Evolutionary conservation across 2,888 invertebrate species (phyloP).

Genomic region (Abrostola tripartita): DNA sequence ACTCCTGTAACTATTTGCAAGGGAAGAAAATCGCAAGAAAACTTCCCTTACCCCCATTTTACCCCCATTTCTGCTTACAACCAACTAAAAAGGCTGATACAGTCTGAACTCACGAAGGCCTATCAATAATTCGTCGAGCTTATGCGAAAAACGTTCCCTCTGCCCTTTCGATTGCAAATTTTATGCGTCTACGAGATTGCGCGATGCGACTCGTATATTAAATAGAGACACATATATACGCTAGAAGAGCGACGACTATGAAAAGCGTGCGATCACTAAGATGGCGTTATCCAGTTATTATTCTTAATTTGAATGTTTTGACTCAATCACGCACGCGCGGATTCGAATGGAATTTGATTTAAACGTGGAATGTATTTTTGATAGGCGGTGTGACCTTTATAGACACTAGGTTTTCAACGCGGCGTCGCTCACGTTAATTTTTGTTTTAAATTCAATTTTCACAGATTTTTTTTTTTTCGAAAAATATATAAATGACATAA

Average conservation of each 20-base stretch:
- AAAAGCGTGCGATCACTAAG: not conserved
- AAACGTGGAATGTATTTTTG: slow-evolving; percentile 3
- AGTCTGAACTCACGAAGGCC: not conserved
- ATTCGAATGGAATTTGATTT: slow-evolving; percentile 4
- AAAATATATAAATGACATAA: no score
- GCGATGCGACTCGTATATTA: slow-evolving; percentile 11
- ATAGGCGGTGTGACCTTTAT: no score
- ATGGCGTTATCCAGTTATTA: slow-evolving; percentile 2
- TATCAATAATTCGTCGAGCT: slow-evolving; percentile 47
- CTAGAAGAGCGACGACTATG: slow-evolving; percentile 7
- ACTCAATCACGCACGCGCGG: slow-evolving; percentile 5
- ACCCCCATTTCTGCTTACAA: not conserved
- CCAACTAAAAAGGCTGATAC: not conserved
- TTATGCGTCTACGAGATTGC: slow-evolving; percentile 41
- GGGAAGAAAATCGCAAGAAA: no score
- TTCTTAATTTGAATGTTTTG: slow-evolving; percentile 6
- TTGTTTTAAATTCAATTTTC: no score
- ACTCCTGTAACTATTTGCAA: no score
- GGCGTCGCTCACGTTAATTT: no score
- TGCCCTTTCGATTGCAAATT: slow-evolving; percentile 50
- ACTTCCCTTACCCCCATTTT: no score
- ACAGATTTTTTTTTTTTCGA: no score
- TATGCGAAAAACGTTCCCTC: slow-evolving; percentile 21
- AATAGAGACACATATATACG: slow-evolving; percentile 30
- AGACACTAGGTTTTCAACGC: no score